Evolutionary conservation across 2,888 invertebrate genomes (phyloP).

Genomic region (Gastracanthus pulcherrimus): DNA sequence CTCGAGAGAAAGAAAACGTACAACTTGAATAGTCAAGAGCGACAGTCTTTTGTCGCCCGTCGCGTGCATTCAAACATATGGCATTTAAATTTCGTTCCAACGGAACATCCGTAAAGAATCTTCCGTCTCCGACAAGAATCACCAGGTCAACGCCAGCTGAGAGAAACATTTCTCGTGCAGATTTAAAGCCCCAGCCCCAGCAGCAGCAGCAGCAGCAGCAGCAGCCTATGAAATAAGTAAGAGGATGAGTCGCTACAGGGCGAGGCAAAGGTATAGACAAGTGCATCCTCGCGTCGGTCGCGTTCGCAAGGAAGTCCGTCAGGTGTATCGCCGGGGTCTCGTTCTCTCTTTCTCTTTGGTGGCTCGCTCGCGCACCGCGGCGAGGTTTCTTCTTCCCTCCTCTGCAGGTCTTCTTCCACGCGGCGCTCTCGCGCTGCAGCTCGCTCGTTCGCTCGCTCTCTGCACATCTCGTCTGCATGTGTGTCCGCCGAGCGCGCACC

Average conservation of each 20-base stretch:
- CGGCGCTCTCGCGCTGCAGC: slow-evolving; percentile 23
- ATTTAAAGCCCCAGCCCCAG: slow-evolving; percentile 9
- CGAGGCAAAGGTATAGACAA: background rate
- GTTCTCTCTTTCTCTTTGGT: slow-evolving; percentile 28
- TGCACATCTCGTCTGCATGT: background rate
- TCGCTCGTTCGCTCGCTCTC: background rate
- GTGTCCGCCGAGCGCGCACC: slow-evolving; percentile 50
- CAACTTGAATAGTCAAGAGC: background rate
- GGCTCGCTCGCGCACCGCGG: slow-evolving; percentile 64
- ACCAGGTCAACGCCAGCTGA: too few species aligned
- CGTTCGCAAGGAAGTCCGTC: slow-evolving; percentile 74
- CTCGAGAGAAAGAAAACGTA: background rate
- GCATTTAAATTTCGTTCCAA: too few species aligned
- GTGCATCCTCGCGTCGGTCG: slow-evolving; percentile 1
- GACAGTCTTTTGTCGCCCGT: too few species aligned
- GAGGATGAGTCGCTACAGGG: slow-evolving; percentile 8
- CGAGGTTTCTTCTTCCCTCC: slow-evolving; percentile 75
- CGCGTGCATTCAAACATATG: too few species aligned
- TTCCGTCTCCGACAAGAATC: too few species aligned
- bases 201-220: background rate
- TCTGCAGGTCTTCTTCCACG: slow-evolving; percentile 76
- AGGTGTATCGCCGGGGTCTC: slow-evolving; percentile 71
- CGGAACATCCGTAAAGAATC: too few species aligned
- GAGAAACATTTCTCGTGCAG: slow-evolving; percentile 1
- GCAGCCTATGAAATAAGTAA: background rate